Evolutionary conservation across 2,113 vertebrate species (phyloP), one percentile per base, ranked within the genome.

Genomic region (Sinocyclocheilus grahami): DNA sequence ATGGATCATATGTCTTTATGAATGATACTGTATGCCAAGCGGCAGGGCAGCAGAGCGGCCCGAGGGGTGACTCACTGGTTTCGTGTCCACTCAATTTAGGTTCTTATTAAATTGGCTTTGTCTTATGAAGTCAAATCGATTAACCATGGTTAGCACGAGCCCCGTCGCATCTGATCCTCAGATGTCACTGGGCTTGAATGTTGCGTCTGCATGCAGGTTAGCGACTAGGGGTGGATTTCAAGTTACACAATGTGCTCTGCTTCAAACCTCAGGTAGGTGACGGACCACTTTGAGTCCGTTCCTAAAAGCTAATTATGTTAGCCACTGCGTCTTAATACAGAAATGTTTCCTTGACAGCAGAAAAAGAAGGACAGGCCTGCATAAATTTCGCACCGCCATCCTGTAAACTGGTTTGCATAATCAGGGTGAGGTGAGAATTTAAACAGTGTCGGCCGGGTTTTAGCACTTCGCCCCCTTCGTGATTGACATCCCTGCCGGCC

Each of bases 81-180:
- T 81, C 82, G 69, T 86, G 85, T 77, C 82, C 82, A 83, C 85
- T 89, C 88, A 89, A 71, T 89, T 89, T 79, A 85, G 71, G 85
- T 77, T 89, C 84, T 87, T 87, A 89, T 89, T 87, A 89, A 89
- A 87, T 87, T 86, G 88, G 76, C 82, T 89, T 89, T 85, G 88
- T 89, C 88, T 89, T 67, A 85, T 60, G 62, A 86, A 86, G 88
- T 89, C 88, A 89, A 79, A 83, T 89, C 63, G 63, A 89, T 89
- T 89, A 89, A 86, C 78, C 51, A 55, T 42, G 53, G 82, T 87
- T 85, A 82, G 60, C 60, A 58, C 37, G 3, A 86, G 78, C 42
- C 33, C 76, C 30, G 81, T n/a, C 67, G 16, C 82, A 42, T 86
- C 82, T 85, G 85, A 86, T 74, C 39, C 30, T 33, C 30, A 33